Evolutionary conservation across 2,888 invertebrate genomes (phyloP).

Genomic region (Cheilosia scutellata): DNA sequence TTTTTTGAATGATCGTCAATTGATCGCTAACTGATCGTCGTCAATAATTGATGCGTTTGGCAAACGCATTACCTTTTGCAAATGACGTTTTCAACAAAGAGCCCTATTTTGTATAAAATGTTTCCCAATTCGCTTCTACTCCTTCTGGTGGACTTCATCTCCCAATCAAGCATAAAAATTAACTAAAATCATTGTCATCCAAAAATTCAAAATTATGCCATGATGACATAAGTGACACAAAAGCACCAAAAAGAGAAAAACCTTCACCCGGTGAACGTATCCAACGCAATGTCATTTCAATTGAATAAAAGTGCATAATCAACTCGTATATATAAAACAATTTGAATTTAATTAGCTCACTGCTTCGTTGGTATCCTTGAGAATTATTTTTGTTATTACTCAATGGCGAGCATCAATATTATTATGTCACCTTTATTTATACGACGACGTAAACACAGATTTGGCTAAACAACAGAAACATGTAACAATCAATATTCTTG

Average conservation of each 20-base stretch:
- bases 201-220: neutral
- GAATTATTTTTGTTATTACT: slow-evolving; percentile 25
- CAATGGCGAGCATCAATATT: slow-evolving; percentile 35
- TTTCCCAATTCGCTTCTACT: too few relatives aligned
- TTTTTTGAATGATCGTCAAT: too few relatives aligned
- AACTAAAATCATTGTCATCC: slow-evolving; percentile 8
- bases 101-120: too few relatives aligned
- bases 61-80: too few relatives aligned
- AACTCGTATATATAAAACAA: slow-evolving; percentile 10
- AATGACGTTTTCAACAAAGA: too few relatives aligned
- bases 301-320: slow-evolving; percentile 9
- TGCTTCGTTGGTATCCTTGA: slow-evolving; percentile 55
- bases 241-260: slow-evolving; percentile 6
- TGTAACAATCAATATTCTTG: slow-evolving; percentile 22
- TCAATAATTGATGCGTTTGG: too few relatives aligned
- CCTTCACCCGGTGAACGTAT: slow-evolving; percentile 8
- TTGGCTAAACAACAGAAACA: slow-evolving; percentile 11
- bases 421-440: slow-evolving; percentile 56
- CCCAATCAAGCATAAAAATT: slow-evolving; percentile 1
- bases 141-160: too few relatives aligned
- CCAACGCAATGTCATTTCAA: slow-evolving; percentile 55
- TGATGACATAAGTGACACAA: slow-evolving; percentile 45
- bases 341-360: slow-evolving; percentile 51
- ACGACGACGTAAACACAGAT: slow-evolving; percentile 27
- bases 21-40: too few relatives aligned